Base-by-base conservation (phyloP, 2,797 vertebrate species). In the Acrossocheilus wenchowensis region DNA sequence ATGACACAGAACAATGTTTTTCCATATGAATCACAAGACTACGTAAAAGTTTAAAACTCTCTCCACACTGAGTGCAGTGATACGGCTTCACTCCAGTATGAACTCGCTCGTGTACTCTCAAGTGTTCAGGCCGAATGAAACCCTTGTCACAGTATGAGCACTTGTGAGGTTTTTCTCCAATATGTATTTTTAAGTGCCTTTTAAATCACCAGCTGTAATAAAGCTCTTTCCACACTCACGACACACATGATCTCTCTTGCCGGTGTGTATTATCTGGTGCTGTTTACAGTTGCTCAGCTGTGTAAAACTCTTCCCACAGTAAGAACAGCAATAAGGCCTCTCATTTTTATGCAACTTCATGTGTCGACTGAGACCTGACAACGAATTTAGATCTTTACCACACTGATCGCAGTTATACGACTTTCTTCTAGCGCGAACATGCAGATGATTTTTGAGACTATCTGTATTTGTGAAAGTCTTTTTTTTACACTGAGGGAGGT, bases 21-120 rank as follows among this genome's bases (percentile, higher is more conserved):
- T 57, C 21, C 21, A 23, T 10, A 3, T 57, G 54, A 57, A 3
- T 57, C 54, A 23, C 8, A 21, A 57, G 21, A 57, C 54, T 10
- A 57, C 21, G 54, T 1, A 57, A 9, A 1, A 0, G 54, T 57
- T 52, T 54, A 23, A 79, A 79, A 39, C 75, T n/a, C 78, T 62
- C 21, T 62, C 36, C 78, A 62, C 78, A 79, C 36, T 0, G 19
- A 26, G 57, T 41, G 17, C 77, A 79, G 11, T 79, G 3, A 8
- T 60, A 62, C 23, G 39, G 77, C 23, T 79, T 60, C 36, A 19
- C 77, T 79, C 77, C 77, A 4, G 21, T 79, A 2, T 79, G 54
- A 62, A 79, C 23, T 60, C 15, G 36, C 77, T 79, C 34, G 0
- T 79, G 77, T 2, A 41, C 21, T 41, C 23, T 79, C 36, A 79